Conservation (phyloP, 2,797 vertebrate genomes). For the Ciconia nigra region DNA sequence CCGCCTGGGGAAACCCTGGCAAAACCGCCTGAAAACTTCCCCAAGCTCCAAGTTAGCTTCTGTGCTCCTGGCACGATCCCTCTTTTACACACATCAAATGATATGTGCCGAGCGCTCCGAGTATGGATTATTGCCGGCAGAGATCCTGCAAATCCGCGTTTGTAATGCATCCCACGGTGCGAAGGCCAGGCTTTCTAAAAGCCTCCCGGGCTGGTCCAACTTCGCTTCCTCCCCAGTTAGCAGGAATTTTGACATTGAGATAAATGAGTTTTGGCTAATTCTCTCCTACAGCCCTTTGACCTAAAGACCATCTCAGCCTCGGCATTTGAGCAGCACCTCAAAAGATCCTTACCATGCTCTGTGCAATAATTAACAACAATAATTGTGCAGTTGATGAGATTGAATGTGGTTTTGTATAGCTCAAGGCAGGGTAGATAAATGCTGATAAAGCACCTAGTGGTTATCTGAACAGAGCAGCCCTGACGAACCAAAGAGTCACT, state of each 20-base stretch:
- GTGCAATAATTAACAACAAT: background rate
- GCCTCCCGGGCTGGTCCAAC: background rate
- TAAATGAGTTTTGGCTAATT: slow-evolving; percentile 32
- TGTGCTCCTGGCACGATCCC: slow-evolving; percentile 44
- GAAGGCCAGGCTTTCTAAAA: background rate
- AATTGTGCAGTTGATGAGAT: background rate
- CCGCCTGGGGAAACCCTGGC: slow-evolving; percentile 11
- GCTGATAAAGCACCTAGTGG: background rate
- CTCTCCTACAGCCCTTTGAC: background rate
- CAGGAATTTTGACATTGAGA: slow-evolving; percentile 9
- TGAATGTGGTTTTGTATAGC: background rate
- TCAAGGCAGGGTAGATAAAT: background rate
- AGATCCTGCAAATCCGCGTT: slow-evolving; percentile 48
- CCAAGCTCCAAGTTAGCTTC: slow-evolving; percentile 39
- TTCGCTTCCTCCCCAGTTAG: background rate
- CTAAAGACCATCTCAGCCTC: background rate
- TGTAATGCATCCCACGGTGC: background rate
- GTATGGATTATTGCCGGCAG: slow-evolving; percentile 23
- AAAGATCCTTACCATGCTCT: background rate
- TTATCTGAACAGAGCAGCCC: background rate
- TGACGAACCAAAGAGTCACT: background rate
- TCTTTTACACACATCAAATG: slow-evolving; percentile 27
- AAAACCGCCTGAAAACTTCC: slow-evolving; percentile 31
- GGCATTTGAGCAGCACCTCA: background rate
- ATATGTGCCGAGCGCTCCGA: slow-evolving; percentile 1